phyloP scores from a whole-genome alignment of 2,113 vertebrate species.

The Damaliscus lunatus region DNA sequence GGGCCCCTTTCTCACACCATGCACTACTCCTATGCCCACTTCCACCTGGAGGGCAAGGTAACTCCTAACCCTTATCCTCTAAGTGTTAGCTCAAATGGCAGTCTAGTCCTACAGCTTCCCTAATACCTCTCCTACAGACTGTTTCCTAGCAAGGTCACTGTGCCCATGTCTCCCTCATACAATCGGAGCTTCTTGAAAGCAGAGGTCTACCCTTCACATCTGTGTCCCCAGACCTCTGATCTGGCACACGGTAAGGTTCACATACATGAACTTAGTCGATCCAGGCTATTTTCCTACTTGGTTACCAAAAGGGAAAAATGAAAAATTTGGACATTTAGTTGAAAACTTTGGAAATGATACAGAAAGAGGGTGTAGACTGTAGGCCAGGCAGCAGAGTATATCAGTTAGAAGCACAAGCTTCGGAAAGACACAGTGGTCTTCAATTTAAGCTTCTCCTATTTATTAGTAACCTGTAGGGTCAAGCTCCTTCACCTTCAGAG shows the following conservation, averaged over 20 bases:
- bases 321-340: not conserved
- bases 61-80: not conserved
- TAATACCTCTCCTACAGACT: not conserved
- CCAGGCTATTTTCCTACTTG: not conserved
- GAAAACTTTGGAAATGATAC: not conserved
- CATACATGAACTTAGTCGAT: not conserved
- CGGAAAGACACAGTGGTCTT: not conserved
- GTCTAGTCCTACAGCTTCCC: not conserved
- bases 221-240: not conserved
- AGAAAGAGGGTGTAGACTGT: not conserved
- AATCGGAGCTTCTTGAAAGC: not conserved
- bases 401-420: not conserved
- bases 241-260: not conserved
- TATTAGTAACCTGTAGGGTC: not conserved
- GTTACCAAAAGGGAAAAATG: not conserved
- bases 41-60: not conserved
- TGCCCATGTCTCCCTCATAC: not conserved
- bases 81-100: not conserved
- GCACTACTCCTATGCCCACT: not conserved
- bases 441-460: not conserved
- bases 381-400: not conserved
- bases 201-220: not conserved
- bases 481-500: not conserved
- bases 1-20: not conserved
- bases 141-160: not conserved